Evolutionary conservation across 2,797 vertebrate species (phyloP), one percentile per base, ranked within the genome.

Genomic region (Urosaurus nigricauda): DNA sequence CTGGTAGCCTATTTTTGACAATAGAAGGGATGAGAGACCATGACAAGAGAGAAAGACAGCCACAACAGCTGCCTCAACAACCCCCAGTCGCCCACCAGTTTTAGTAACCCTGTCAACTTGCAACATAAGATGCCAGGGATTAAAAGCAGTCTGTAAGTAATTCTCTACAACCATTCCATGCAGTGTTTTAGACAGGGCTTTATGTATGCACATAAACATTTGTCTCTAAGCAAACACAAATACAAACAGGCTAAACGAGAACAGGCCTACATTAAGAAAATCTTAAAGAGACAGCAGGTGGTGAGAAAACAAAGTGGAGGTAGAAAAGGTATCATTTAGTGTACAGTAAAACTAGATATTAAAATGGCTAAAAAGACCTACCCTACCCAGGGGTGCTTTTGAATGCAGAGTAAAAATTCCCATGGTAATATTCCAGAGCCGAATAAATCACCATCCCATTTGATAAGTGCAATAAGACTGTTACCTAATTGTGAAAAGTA

Each of bases 401-500:
- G 94, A 92, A 94, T 94, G 87, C 47, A 73, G 24, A 26, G 24
- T 35, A 92, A 93, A 84, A 87, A 92, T 86, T 14, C 9, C 77
- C 2, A 91, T 94, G 93, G 94, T 93, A 17, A 5, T 80, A 85
- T 79, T 95, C 91, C 93, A 94, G 91, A 58, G 43, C 88, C 68
- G 1, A 68, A 93, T 32, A 90, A 93, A 92, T 94, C 94, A 92
- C 93, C 93, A 5, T 21, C 89, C 91, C 51, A 85, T 91, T 32
- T 83, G 86, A 88, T 92, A 84, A 90, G 92, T 85, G 90, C 93
- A 93, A 63, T 43, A 8, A 29, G 83, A 91, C 94, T 92, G 75
- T 93, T 93, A 92, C 93, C 94, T 95, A 94, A 94, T 4, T 21
- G 75, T 86, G 21, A 85, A 87, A 96, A 93, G 94, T 83, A 84